Evolutionary conservation across 2,113 vertebrate genomes (phyloP), one percentile per base, ranked within the genome.

Genomic region (Sphaerodactylus townsendi): DNA sequence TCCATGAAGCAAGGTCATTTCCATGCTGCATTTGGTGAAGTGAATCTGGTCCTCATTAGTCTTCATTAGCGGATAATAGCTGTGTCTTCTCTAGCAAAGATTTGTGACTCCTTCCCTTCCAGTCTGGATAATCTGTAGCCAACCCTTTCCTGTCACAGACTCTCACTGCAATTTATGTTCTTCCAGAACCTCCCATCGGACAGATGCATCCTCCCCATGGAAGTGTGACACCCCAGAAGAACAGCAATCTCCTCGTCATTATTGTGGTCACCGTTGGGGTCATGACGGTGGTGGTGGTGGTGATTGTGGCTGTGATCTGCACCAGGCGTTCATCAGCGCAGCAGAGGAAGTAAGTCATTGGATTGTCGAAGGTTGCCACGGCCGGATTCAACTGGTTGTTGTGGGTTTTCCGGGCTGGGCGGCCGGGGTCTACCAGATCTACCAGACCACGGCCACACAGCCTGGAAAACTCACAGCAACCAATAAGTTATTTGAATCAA

Each of bases 171-270:
- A 23, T 74, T 25, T 89, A 0, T 87, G 4, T 89, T 44, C 66
- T 90, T 94, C 28, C 94, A 99, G 98, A 98, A 78, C 97, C 98
- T 59, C 98, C 98, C 5, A 96, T 98, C 5, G 98, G 98, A 66
- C 98, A 99, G 93, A 98, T 99, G 97, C 97, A 96, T 19, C 98
- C 98, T 0, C 98, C 98, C 0, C 97, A 99, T 0, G 97, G 98
- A 94, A 98, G 97, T 1, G 97, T 95, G 71, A 98, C 97, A 0
- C 98, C 98, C 5, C 98, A 99, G 91, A 98, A 97, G 93, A 98
- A 97, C 92, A 96, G 97, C 88, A 98, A 97, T 92, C 96, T 99
- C 56, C 95, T 99, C n/a, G 96, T 99, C 53, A 96, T 99, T 92
- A 95, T 98, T 0, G 95, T 99, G 37, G 97, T 98, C 65, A 98